Conservation (phyloP, 1,140 invertebrate genomes). For the Dreissena rostriformis region DNA sequence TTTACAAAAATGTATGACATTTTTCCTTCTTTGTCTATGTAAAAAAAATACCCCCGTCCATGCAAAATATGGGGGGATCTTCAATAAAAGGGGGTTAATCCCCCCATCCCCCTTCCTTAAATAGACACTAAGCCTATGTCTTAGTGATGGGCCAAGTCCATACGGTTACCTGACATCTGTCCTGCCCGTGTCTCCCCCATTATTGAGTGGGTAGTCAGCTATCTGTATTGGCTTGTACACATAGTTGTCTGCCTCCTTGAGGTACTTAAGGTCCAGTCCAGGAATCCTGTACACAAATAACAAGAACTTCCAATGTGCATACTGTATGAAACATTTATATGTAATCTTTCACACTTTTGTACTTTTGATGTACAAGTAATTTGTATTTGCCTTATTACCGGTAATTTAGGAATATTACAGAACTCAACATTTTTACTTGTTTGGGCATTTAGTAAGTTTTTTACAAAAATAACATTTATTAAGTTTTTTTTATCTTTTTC, state of each 20-base stretch:
- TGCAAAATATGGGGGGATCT: too few species aligned
- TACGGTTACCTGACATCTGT: slow-evolving; percentile 71
- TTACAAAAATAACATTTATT: too few species aligned
- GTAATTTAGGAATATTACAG: background rate
- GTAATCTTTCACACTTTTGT: background rate
- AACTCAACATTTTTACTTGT: too few species aligned
- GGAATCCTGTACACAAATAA: slow-evolving; percentile 66
- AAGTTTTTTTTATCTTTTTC: too few species aligned
- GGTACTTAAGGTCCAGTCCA: slow-evolving; percentile 69
- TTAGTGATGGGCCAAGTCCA: background rate
- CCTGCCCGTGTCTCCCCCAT: slow-evolving; percentile 58
- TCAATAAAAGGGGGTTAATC: too few species aligned
- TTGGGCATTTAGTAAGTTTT: too few species aligned
- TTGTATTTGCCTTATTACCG: background rate
- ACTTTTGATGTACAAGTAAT: background rate
- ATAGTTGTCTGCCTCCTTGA: slow-evolving; percentile 66
- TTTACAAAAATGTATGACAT: too few species aligned
- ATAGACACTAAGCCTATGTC: too few species aligned
- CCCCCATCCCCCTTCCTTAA: too few species aligned
- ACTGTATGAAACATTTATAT: background rate
- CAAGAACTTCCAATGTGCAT: background rate
- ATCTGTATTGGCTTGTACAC: slow-evolving; percentile 65
- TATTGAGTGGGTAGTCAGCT: slow-evolving; percentile 67
- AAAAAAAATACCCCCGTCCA: too few species aligned
- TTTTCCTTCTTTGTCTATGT: too few species aligned